These are phyloP conservation scores for Palloptera scutellata DNA, from an alignment of 2,888 invertebrate species.

Conservation along the genomic window DNA sequence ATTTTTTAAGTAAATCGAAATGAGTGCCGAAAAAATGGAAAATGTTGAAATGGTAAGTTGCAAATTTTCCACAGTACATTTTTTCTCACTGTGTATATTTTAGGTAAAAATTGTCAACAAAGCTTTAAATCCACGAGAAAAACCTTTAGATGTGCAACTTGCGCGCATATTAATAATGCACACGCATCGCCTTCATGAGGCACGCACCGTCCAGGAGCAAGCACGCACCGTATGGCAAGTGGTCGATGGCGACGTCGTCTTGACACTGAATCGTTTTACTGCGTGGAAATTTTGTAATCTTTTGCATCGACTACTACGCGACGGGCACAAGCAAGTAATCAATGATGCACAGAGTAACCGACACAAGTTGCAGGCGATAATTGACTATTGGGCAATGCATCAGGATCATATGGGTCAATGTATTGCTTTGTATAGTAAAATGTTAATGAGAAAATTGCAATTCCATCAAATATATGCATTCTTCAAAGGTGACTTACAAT, in stretches of 20 bases:
- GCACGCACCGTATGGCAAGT: background rate
- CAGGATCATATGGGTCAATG: conserved; percentile 20
- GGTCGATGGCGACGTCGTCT: background rate
- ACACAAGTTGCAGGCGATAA: conserved; percentile 13
- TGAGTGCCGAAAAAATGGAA: background rate
- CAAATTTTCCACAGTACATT: no score
- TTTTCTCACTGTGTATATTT: conserved; percentile 7
- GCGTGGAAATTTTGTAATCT: conserved; percentile 36
- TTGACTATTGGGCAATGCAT: conserved; percentile 26
- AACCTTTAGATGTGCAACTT: conserved; percentile 27
- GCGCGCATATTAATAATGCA: conserved; percentile 24
- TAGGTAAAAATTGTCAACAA: conserved; percentile 32
- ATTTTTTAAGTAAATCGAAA: no score
- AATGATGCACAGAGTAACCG: conserved; percentile 12
- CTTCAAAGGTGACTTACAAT: conserved; percentile 26
- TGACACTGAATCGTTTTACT: conserved; percentile 21
- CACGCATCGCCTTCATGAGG: conserved; percentile 22
- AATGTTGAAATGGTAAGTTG: background rate
- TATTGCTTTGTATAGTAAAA: conserved; percentile 28
- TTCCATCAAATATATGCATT: conserved; percentile 33
- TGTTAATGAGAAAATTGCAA: conserved; percentile 26
- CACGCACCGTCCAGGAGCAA: conserved; percentile 22
- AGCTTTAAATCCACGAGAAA: conserved; percentile 30
- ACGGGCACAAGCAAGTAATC: conserved; percentile 26
- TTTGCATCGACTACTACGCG: conserved; percentile 31